phyloP scores from a whole-genome alignment of 2,888 invertebrate genomes.

The Argyresthia goedartella region DNA sequence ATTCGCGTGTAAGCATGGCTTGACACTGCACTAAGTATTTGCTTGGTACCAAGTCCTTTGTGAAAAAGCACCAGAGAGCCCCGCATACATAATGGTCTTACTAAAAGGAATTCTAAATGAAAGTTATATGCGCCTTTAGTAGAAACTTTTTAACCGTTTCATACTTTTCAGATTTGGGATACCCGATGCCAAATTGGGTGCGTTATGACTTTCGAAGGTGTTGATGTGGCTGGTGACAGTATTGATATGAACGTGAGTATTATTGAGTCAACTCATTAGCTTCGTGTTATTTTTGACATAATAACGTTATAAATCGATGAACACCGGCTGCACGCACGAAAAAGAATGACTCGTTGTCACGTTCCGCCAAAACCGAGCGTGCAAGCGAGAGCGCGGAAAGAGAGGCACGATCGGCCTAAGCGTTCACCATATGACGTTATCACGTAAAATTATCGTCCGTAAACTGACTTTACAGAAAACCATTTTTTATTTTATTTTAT shows the following conservation, averaged over 20 bases:
- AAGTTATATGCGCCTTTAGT: not conserved
- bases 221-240: conserved; percentile 68
- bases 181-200: conserved; percentile 59
- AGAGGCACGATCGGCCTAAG: no score
- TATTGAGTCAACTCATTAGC: not conserved
- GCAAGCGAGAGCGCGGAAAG: no score
- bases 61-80: not conserved
- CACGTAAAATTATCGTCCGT: no score
- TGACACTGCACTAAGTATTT: not conserved
- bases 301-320: no score
- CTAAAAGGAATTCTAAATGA: not conserved
- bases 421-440: no score
- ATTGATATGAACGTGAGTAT: conserved; percentile 66
- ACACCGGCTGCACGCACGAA: no score
- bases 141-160: not conserved
- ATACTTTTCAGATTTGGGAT: conserved; percentile 68
- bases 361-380: no score
- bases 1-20: not conserved
- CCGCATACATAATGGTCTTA: not conserved
- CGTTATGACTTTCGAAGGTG: conserved; percentile 67
- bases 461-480: no score
- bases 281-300: no score
- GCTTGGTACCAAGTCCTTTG: not conserved
- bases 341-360: no score
- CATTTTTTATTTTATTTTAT: no score